Percentiles rank a stretch among this genome's conserved stretches.
Conservation (phyloP, 1,140 invertebrate species). For the Periplaneta americana region DNA sequence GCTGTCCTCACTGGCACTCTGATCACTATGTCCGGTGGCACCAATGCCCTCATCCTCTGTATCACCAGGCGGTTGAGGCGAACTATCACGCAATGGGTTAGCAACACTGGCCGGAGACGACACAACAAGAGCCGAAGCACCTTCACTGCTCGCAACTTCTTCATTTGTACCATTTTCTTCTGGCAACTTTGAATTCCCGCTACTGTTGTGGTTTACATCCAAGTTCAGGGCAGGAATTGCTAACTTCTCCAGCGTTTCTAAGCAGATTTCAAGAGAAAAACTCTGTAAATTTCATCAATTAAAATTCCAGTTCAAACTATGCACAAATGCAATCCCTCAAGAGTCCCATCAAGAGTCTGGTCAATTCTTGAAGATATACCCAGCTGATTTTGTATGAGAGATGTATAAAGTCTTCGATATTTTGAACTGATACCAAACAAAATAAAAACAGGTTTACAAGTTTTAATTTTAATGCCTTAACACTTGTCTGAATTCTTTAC, state of each 20-base stretch:
- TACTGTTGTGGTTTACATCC: constrained; percentile 15
- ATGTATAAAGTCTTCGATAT: too few relatives aligned
- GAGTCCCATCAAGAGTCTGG: too few relatives aligned
- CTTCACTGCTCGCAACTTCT: background rate
- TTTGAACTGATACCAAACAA: too few relatives aligned
- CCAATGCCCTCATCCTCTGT: constrained; percentile 31
- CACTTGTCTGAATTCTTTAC: too few relatives aligned
- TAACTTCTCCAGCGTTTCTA: constrained; percentile 45
- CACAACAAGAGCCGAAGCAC: background rate
- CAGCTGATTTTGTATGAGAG: too few relatives aligned
- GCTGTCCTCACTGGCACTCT: constrained; percentile 73
- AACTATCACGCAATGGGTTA: constrained; percentile 7
- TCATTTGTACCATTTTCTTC: background rate
- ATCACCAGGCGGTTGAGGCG: constrained; percentile 18
- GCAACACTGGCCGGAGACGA: background rate
- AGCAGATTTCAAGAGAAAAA: background rate
- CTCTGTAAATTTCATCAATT: background rate
- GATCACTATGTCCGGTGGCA: constrained; percentile 38
- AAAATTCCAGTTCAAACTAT: too few relatives aligned
- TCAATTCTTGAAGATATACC: too few relatives aligned
- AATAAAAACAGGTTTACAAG: too few relatives aligned
- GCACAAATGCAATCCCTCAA: too few relatives aligned
- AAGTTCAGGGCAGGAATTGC: constrained; percentile 44
- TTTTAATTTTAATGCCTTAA: too few relatives aligned
- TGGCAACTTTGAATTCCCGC: background rate